Base-by-base conservation (phyloP, 2,113 vertebrate species). In the Phaethornis superciliosus region DNA sequence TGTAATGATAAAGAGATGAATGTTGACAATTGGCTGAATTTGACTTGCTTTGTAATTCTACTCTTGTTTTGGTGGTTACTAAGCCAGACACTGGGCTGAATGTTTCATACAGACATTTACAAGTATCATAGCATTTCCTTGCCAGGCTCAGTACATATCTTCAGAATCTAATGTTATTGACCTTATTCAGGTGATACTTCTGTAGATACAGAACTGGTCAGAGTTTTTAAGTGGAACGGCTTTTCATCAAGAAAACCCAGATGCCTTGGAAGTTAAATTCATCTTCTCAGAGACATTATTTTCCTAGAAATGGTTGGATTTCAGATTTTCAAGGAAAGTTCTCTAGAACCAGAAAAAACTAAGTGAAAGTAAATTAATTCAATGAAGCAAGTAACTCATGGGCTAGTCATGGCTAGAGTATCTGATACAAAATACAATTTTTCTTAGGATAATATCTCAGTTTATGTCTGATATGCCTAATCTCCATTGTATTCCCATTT, bases 231-330 rank as follows among this genome's bases (percentile, higher is more conserved):
- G 32, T 62, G 40, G 37, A 89, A 35, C 17, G 33, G 20, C 21
- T 85, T 93, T 70, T 81, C 42, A 42, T 81, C 26, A 52, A 63
- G 22, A 79, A 49, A 93, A 85, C 19, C 8, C 14, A 58, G 14
- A n/a, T 82, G 21, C 16, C 63, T 87, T 85, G 60, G 59, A 85
- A 94, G 69, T 33, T 6, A 85, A 81, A 72, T 19, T 47, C 18
- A 47, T 47, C 40, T 85, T 94, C 82, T 85, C 62, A 54, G 67
- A 59, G 28, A 59, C 12, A 15, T 62, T 6, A 46, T 44, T 89
- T 79, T 88, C 68, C 17, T 80, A 51, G n/a, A 88, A 91, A 44
- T 65, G 15, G 58, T 94, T 89, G 49, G 18, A 71, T 87, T 94
- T 95, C 42, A 82, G 2, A 10, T 64, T 87, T 90, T 86, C 44